phyloP scores from a whole-genome alignment of 1,140 invertebrate genomes.

The Dinothrombium tinctorium region DNA sequence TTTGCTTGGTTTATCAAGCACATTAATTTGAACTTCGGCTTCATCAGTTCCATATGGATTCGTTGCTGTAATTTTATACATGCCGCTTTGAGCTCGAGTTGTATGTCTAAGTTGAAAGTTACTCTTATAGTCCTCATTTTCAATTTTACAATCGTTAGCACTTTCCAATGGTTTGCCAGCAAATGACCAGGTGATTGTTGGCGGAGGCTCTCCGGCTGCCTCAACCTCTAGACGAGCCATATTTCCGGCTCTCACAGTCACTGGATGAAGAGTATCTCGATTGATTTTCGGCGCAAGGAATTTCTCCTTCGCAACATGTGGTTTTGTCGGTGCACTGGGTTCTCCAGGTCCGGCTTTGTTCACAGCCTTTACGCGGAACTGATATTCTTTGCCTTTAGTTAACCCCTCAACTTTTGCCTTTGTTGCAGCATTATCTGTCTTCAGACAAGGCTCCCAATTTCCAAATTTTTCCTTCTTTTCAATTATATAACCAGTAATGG shows the following conservation, averaged over 20 bases:
- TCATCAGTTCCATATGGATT: slow-evolving; percentile 27
- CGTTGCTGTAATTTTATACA: slow-evolving; percentile 24
- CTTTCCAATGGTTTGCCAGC: slow-evolving; percentile 30
- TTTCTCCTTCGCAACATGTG: slow-evolving; percentile 83
- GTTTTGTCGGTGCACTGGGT: slow-evolving; percentile 62
- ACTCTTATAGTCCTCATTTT: slow-evolving; percentile 66
- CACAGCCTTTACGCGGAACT: slow-evolving; percentile 64
- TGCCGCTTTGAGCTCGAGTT: slow-evolving; percentile 27
- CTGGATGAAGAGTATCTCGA: slow-evolving; percentile 35
- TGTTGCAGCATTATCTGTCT: slow-evolving; percentile 49
- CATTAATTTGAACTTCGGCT: slow-evolving; percentile 34
- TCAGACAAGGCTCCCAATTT: slow-evolving; percentile 75
- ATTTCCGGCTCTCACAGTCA: slow-evolving; percentile 46
- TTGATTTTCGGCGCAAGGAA: slow-evolving; percentile 87
- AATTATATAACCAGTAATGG: slow-evolving; percentile 66
- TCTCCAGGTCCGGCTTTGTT: slow-evolving; percentile 86
- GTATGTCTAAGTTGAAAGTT: slow-evolving; percentile 36
- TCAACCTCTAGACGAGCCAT: slow-evolving; percentile 69
- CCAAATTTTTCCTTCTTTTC: slow-evolving; percentile 85
- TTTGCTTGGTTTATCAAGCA: slow-evolving; percentile 45
- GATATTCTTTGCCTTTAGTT: slow-evolving; percentile 66
- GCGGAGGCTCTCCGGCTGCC: slow-evolving; percentile 67
- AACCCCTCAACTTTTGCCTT: slow-evolving; percentile 64
- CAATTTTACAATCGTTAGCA: slow-evolving; percentile 24
- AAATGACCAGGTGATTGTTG: slow-evolving; percentile 57